Evolutionary conservation across 2,888 invertebrate genomes (phyloP).

Genomic region (Girardia tigrina): DNA sequence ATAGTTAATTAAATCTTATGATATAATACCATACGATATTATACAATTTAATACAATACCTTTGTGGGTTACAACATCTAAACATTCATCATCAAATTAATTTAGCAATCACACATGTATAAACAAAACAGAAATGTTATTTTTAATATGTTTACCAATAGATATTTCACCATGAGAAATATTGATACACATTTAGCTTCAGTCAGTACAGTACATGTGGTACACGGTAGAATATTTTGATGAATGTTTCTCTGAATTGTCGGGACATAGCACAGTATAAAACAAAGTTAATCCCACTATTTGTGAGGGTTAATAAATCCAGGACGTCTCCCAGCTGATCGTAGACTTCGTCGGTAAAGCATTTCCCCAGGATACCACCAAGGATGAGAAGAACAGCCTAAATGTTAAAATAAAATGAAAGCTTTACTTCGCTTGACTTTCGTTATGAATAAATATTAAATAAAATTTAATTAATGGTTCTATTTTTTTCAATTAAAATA

Average conservation of each 20-base stretch:
- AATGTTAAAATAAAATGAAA: not conserved
- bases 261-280: conserved; percentile 20
- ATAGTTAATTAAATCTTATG: no score
- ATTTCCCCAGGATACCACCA: not conserved
- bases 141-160: not conserved
- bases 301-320: conserved; percentile 8
- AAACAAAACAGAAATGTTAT: no score
- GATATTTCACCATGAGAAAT: not conserved
- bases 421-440: no score
- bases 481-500: no score
- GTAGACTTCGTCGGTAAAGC: not conserved
- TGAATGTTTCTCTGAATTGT: conserved; percentile 16
- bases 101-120: no score
- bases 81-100: no score
- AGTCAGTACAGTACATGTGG: not conserved
- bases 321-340: conserved; percentile 9
- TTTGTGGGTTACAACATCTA: no score
- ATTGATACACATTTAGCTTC: not conserved
- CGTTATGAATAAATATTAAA: no score
- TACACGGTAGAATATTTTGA: conserved; percentile 9
- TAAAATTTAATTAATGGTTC: no score
- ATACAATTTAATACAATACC: no score
- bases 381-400: conserved; percentile 20
- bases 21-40: no score
- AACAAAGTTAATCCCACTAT: conserved; percentile 24